These are phyloP conservation scores for Melanaphis sacchari DNA, from an alignment of 1,140 invertebrate genomes.

Conservation along the genomic window DNA sequence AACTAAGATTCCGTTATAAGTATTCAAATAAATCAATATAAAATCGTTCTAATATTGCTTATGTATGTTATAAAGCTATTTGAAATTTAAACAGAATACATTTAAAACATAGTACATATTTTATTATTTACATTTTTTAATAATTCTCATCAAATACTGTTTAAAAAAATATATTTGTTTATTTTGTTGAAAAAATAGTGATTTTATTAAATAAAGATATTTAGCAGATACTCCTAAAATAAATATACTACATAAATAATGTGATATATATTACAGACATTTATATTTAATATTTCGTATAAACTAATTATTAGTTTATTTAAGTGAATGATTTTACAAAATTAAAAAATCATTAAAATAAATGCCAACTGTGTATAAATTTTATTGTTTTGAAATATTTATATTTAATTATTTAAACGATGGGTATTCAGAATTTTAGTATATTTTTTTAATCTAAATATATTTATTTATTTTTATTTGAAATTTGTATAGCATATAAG, in stretches of 20 bases:
- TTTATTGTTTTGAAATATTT: not conserved
- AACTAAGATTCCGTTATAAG: not conserved
- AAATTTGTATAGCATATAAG: not conserved
- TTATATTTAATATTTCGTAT: no score
- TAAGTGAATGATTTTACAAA: not conserved
- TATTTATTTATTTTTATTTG: not conserved
- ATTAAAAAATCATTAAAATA: not conserved
- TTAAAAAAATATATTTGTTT: no score
- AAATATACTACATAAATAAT: no score
- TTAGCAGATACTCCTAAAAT: no score
- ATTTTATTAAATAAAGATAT: no score
- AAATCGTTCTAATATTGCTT: not conserved
- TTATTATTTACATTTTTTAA: no score
- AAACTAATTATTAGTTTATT: no score
- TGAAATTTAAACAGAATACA: not conserved
- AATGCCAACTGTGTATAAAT: not conserved
- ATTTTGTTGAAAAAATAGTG: no score
- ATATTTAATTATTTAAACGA: no score
- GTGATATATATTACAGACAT: no score
- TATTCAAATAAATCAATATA: not conserved
- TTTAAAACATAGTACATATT: no score
- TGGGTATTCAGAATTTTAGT: not conserved
- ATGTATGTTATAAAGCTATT: not conserved
- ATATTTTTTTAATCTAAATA: not conserved
- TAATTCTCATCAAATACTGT: no score